Evolutionary conservation across 2,113 vertebrate species (phyloP), one percentile per base, ranked within the genome.

Genomic region (Cromileptes altivelis): DNA sequence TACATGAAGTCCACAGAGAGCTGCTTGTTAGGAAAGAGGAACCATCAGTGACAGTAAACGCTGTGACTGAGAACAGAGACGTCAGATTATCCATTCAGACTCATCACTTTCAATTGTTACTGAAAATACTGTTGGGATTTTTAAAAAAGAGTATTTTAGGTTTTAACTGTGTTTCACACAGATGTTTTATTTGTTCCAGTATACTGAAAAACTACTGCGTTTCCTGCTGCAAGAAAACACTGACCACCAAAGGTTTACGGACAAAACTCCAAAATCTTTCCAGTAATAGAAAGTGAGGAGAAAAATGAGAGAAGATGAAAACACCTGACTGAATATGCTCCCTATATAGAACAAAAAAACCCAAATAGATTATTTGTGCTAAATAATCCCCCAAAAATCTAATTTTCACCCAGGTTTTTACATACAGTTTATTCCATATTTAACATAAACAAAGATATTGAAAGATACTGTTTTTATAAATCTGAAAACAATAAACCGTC

Each of bases 21-120:
- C 17, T 37, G 30, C 1, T 1, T 9, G 30, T 58, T 5, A 17
- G 21, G 72, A 80, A 77, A 67, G 75, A 77, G 58, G 68, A 79
- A 85, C n/a, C 25, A 8, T 60, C 10, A 40, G 30, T 33, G n/a
- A 68, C 64, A 64, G 55, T 33, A 53, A 67, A 62, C 7, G n/a
- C n/a, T 23, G 27, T 14, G 15, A 71, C 27, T 30, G 9, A 60
- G 69, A 57, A 57, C n/a, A 70, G 40, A 50, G 25, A 52, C 1
- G 18, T 49, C 25, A 73, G 49, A 19, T 23, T 21, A 69, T 42
- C 27, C 11, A 4, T 18, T 12, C 4, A 52, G 17, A 55, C 4
- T 3, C 6, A 6, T 49, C n/a, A 40, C 37, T 61, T 80, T 69
- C 45, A 33, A 53, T 30, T 69, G 49, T 0, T 23, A 9, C 15